Evolutionary conservation across 2,888 invertebrate genomes (phyloP), one percentile per base, ranked within the genome.

Genomic region (Netelia melanura): DNA sequence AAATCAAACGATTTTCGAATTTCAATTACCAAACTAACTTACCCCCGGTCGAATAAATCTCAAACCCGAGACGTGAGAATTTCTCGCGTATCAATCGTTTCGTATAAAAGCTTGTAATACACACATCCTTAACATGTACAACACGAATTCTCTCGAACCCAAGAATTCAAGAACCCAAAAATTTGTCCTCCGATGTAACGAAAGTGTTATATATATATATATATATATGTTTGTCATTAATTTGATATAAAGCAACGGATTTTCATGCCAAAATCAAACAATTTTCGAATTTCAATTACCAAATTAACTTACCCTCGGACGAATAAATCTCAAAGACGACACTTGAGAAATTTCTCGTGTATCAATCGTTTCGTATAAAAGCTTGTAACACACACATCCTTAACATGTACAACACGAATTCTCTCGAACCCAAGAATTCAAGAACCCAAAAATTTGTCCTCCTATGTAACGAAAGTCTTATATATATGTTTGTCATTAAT

Each of bases 401-500:
- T 77, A 77, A 72, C 71, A 65, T 77, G 82, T 81, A 58, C 71
- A 48, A 77, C 71, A 82, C 23, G 65, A 58, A 65, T 38, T 21
- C 71, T 43, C 48, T 48, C 48, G 48, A 21, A 21, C 21, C 21
- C 21, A 21, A 21, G 21, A 21, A 21, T 21, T 21, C 58, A 43
- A 58, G 58, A 44, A 54, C 5, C 6, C 11, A 6, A 70, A 72
- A 72, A 43, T 38, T 72, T 43, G 58, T 58, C 70, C 54, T 54
- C 54, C 3, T 3, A 38, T 38, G 30, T 38, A 38, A 38, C 5
- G 6, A 38, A 38, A 38, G 30, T 38, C 0, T 21, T n/a, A n/a
- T 21, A 21, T 6, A 6, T 38, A 38, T 38, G 5, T 38, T 38
- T 38, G 30, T 38, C 30, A 38, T 38, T 38, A 38, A 3, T 1